Evolutionary conservation across 1,140 invertebrate genomes (phyloP).

Genomic region (Ostrea denselamellosa): DNA sequence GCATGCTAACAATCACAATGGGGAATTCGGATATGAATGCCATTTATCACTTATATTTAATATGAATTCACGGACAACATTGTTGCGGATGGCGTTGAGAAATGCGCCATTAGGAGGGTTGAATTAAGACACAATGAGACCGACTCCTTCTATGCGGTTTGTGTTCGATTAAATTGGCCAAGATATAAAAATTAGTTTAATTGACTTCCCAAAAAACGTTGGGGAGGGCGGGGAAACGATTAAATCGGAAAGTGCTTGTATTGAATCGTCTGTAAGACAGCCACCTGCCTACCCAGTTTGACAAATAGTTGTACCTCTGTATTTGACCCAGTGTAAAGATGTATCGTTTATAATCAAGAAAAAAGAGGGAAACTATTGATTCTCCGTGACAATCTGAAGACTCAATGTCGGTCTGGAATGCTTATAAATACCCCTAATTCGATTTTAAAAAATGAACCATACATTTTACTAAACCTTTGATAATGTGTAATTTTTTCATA

Average conservation of each 20-base stretch:
- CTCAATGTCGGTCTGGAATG: not conserved
- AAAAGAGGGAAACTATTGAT: not conserved
- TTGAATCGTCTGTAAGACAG: not conserved
- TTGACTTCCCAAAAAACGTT: constrained; percentile 26
- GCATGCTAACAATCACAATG: constrained; percentile 18
- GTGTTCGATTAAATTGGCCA: constrained; percentile 13
- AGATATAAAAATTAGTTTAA: constrained; percentile 30
- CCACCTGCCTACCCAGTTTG: constrained; percentile 5
- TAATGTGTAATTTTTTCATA: constrained; percentile 27
- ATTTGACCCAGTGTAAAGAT: not conserved
- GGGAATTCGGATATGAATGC: constrained; percentile 23
- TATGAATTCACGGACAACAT: constrained; percentile 4
- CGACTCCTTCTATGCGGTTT: not conserved
- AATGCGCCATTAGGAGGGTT: constrained; percentile 18
- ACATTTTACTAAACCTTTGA: constrained; percentile 1
- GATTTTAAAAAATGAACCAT: not conserved
- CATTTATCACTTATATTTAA: constrained; percentile 37
- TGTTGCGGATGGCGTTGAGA: constrained; percentile 3
- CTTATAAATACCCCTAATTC: not conserved
- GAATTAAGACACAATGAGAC: constrained; percentile 29
- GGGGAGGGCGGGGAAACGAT: not conserved
- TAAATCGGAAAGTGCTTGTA: not conserved
- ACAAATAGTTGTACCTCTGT: constrained; percentile 20
- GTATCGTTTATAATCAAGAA: constrained; percentile 31
- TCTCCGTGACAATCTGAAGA: constrained; percentile 7